Percentiles rank a stretch among this genome's conserved stretches.
phyloP scores from a whole-genome alignment of 53 echinoderm and acorn worm genomes.

The Zoroaster sp. region DNA sequence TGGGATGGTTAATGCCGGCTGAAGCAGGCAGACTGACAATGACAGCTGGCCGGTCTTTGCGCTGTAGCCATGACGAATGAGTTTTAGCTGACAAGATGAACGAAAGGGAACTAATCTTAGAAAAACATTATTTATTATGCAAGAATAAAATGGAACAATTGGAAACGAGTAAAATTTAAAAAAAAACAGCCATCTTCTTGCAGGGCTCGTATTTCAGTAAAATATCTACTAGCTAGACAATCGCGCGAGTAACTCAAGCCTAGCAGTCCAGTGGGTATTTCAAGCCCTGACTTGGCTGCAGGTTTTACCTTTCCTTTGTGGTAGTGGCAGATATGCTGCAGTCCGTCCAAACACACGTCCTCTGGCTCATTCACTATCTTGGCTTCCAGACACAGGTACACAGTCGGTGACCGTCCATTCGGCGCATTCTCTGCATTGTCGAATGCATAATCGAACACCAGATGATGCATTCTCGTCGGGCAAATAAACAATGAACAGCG shows the following conservation, averaged over 20 bases:
- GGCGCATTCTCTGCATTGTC: conserved; percentile 28
- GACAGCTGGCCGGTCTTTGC: conserved; percentile 4
- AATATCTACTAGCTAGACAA: no score
- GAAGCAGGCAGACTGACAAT: conserved; percentile 37
- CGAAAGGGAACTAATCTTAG: neutral
- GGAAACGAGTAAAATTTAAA: no score
- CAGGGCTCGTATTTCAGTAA: no score
- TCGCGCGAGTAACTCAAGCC: no score
- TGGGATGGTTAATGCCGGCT: conserved; percentile 17
- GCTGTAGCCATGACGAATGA: conserved; percentile 22
- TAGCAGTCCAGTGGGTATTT: no score
- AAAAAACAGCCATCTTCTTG: no score
- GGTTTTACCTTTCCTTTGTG: conserved; percentile 7
- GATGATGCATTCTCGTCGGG: neutral
- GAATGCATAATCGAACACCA: conserved; percentile 57
- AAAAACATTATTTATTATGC: no score
- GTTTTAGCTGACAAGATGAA: conserved; percentile 10
- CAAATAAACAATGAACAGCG: conserved; percentile 38
- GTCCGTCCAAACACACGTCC: conserved; percentile 26
- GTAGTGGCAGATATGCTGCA: conserved; percentile 35
- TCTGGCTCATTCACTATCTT: neutral
- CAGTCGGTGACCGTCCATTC: neutral
- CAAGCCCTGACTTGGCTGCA: no score
- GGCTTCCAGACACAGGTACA: conserved; percentile 14
- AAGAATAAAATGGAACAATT: no score